phyloP scores from a whole-genome alignment of 1,140 invertebrate genomes.

The Plutomurus gul region DNA sequence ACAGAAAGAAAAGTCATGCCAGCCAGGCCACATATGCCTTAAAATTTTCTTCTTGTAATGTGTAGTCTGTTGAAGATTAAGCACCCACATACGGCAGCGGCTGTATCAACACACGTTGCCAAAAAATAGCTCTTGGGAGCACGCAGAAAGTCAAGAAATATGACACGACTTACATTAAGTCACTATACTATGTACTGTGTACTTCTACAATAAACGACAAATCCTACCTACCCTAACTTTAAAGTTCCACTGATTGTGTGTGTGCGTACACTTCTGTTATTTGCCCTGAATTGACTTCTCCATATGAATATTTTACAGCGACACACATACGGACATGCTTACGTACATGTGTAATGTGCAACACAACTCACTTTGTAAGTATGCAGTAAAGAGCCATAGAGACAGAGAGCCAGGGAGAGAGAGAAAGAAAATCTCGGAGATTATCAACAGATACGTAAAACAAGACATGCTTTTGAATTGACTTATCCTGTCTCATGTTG shows the following conservation, averaged over 20 bases:
- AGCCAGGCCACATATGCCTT: slow-evolving; percentile 22
- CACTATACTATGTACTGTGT: too few relatives aligned
- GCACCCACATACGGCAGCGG: slow-evolving; percentile 35
- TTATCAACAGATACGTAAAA: not conserved
- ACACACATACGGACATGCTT: too few relatives aligned
- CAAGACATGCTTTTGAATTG: not conserved
- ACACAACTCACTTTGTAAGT: not conserved
- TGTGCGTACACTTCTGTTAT: not conserved
- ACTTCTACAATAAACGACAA: too few relatives aligned
- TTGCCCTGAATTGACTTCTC: not conserved
- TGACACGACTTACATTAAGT: slow-evolving; percentile 42
- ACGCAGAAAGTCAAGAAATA: slow-evolving; percentile 48
- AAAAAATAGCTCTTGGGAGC: slow-evolving; percentile 48
- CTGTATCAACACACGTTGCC: slow-evolving; percentile 51
- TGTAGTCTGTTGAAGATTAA: slow-evolving; percentile 39
- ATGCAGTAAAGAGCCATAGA: not conserved
- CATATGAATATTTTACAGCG: not conserved
- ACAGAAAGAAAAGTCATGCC: slow-evolving; percentile 15
- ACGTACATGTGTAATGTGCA: not conserved
- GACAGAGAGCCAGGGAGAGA: not conserved
- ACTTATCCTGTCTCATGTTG: not conserved
- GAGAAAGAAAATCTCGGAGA: not conserved
- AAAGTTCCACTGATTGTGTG: not conserved
- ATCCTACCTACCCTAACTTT: slow-evolving; percentile 2
- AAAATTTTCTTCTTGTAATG: not conserved